Percentiles rank a stretch among this genome's conserved stretches.
Evolutionary conservation across 2,113 vertebrate genomes (phyloP).

Genomic region (Thamnophis sirtalis): DNA sequence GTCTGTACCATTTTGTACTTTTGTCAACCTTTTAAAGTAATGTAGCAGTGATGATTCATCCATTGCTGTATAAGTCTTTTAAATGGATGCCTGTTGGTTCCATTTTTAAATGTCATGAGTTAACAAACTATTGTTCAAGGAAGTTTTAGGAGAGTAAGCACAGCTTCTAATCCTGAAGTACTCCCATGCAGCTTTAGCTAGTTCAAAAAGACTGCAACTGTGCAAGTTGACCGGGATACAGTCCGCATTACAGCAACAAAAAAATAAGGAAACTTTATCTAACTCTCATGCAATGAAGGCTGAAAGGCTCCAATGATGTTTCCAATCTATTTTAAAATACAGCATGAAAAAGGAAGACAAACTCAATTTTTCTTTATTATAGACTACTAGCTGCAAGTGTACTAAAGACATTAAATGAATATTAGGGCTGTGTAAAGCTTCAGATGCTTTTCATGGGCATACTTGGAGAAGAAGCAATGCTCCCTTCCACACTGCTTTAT

Average conservation of each 20-base stretch:
- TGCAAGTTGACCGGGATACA: neutral
- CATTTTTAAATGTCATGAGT: neutral
- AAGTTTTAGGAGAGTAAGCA: neutral
- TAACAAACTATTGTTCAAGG: neutral
- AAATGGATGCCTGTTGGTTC: neutral
- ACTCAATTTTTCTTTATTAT: neutral
- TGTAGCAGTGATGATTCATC: neutral
- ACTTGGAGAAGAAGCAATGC: neutral
- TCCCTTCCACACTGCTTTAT: neutral
- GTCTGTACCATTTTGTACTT: neutral
- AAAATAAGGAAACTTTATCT: neutral
- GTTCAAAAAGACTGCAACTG: neutral
- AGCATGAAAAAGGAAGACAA: neutral
- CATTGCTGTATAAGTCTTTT: neutral
- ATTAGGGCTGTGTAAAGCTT: neutral
- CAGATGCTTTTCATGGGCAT: neutral
- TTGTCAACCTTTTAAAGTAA: neutral
- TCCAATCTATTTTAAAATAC: neutral
- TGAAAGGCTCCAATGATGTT: neutral
- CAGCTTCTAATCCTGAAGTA: neutral
- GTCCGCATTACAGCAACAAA: neutral
- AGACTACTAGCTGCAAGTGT: neutral
- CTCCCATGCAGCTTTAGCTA: neutral
- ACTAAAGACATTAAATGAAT: neutral
- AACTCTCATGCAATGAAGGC: conserved; percentile 7